Evolutionary conservation across 2,888 invertebrate genomes (phyloP), one percentile per base, ranked within the genome.

Genomic region (Notodromas monacha): DNA sequence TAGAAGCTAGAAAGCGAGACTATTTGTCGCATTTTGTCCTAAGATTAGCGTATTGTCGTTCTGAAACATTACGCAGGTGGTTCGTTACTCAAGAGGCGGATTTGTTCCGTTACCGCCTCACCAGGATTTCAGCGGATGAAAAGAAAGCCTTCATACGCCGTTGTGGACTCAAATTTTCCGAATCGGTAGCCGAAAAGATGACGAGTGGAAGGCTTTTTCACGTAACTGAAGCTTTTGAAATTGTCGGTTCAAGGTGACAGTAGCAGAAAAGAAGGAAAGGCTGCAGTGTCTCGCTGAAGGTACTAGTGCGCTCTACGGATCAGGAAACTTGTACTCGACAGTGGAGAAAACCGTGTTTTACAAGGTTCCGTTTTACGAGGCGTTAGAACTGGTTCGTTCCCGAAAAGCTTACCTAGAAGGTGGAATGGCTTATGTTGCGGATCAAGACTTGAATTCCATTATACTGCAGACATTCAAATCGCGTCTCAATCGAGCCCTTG

Each of bases 21-120:
- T 68, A 74, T 42, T 60, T 86, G 30, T 77, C 89, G 1, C 92
- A 96, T 48, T 89, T 72, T 46, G 73, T 89, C 40, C 54, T 92
- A 3, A 58, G 86, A 33, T 50, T 96, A 33, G 79, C 79, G 0
- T 89, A 77, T 49, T 86, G 81, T 44, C 60, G 70, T 41, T 41
- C 68, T 13, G 70, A 73, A 38, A 81, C 86, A 33, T 53, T 77
- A 21, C 56, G 70, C 16, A 60, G 58, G 34, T 92, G 92, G 89
- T 81, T 84, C 45, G 53, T 84, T 10, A 53, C 61, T 12, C 63
- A 74, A 38, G 96, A 96, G 55, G 49, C 72, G 35, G 89, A 92
- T 43, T 55, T 86, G 32, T 86, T 96, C 43, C 65, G 65, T 44
- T 61, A 43, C 34, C 42, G 55, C 11, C 50, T 55, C 34, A 37